phyloP scores from a whole-genome alignment of 2,797 vertebrate species.

The Erpetoichthys calabaricus region DNA sequence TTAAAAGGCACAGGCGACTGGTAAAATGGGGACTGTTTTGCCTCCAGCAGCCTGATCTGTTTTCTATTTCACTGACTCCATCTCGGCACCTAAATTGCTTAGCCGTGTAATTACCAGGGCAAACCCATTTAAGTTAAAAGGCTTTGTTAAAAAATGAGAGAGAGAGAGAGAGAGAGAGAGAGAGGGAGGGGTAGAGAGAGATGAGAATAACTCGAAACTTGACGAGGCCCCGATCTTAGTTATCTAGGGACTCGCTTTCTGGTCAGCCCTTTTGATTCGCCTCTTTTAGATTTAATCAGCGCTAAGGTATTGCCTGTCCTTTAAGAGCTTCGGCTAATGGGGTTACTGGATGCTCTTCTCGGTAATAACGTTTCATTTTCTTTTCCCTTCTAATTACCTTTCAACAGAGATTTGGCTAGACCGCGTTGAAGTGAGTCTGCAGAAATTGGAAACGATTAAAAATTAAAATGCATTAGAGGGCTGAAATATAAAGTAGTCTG shows the following conservation, averaged over 20 bases:
- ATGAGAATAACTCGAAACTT: conserved; percentile 62
- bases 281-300: conserved; percentile 95
- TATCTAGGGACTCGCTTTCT: conserved; percentile 86
- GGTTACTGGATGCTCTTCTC: conserved; percentile 85
- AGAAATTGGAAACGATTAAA: conserved; percentile 65
- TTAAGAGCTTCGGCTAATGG: conserved; percentile 91
- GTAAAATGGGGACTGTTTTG: conserved; percentile 49
- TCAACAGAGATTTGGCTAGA: conserved; percentile 67
- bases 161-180: conserved; percentile 25
- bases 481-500: too few species aligned
- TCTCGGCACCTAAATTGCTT: conserved; percentile 75
- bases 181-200: conserved; percentile 8
- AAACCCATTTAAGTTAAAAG: conserved; percentile 94
- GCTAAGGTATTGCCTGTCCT: conserved; percentile 91
- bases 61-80: conserved; percentile 69
- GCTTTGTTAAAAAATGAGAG: conserved; percentile 26
- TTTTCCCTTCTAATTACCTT: conserved; percentile 68
- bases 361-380: conserved; percentile 57
- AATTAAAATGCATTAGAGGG: conserved; percentile 22
- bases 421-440: conserved; percentile 37
- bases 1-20: conserved; percentile 47
- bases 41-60: conserved; percentile 60
- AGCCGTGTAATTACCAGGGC: conserved; percentile 90
- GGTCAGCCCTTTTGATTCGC: conserved; percentile 79
- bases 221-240: conserved; percentile 82